A percentile compares a stretch with the other conserved stretches of the same genome.
Evolutionary conservation across 1,140 invertebrate genomes (phyloP).

Genomic region (Drosophila jambulina): DNA sequence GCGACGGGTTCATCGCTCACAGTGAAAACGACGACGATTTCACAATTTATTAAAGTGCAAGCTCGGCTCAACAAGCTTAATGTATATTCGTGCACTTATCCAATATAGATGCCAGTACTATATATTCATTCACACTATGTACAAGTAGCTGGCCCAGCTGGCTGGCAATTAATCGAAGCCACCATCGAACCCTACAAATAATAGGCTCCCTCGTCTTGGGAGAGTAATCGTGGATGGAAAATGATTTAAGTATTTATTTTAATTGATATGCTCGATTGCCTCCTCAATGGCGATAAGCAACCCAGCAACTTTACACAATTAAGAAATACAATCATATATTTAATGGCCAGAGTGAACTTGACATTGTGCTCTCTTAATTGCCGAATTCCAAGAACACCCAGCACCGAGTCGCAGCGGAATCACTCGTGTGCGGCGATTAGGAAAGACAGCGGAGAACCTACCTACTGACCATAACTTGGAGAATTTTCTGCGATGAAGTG

Average conservation of each 20-base stretch:
- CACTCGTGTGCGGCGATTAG: slow-evolving; percentile 68
- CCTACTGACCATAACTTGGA: slow-evolving; percentile 47
- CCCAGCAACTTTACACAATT: slow-evolving; percentile 30
- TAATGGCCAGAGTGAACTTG: slow-evolving; percentile 72
- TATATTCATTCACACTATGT: slow-evolving; percentile 39
- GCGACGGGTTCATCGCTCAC: slow-evolving; percentile 49
- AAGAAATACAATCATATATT: slow-evolving; percentile 43
- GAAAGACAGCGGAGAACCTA: slow-evolving; percentile 39
- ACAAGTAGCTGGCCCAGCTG: slow-evolving; percentile 21
- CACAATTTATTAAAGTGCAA: slow-evolving; percentile 77
- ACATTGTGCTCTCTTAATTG: slow-evolving; percentile 71
- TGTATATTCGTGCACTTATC: slow-evolving; percentile 41
- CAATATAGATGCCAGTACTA: slow-evolving; percentile 34
- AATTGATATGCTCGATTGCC: slow-evolving; percentile 55
- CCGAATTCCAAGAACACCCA: slow-evolving; percentile 65
- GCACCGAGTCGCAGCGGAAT: slow-evolving; percentile 26
- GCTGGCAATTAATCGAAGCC: slow-evolving; percentile 32
- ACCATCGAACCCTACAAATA: slow-evolving; percentile 9
- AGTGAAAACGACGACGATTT: slow-evolving; percentile 60
- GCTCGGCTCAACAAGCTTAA: slow-evolving; percentile 27
- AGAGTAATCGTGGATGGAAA: slow-evolving; percentile 38
- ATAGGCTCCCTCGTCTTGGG: slow-evolving; percentile 15
- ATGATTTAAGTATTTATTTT: slow-evolving; percentile 49
- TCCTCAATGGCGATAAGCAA: slow-evolving; percentile 42
- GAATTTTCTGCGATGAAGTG: slow-evolving; percentile 4